Evolutionary conservation across 2,113 vertebrate genomes (phyloP), one percentile per base, ranked within the genome.

Genomic region (Solea solea): DNA sequence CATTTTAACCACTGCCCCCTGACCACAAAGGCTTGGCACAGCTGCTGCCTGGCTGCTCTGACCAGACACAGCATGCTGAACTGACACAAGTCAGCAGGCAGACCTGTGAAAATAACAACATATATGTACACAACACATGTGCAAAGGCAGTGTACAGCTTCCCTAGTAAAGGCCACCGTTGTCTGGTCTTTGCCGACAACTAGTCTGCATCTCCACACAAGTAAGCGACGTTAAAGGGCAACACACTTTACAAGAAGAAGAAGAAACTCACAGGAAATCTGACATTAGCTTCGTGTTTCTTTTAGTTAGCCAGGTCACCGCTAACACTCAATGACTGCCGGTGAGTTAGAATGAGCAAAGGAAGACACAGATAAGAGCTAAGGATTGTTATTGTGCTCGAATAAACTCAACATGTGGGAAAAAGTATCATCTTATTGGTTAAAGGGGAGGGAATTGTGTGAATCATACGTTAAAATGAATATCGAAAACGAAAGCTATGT

Each of bases 1-100:
- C 82, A 82, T 91, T 88, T 94, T 86, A 88, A 83, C 86, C 90
- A 91, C 78, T 89, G 90, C 74, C 76, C 88, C 86, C 88, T 88
- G 86, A 92, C 72, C 74, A 78, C 81, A 83, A 74, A 76, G 87
- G 88, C 88, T 50, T 74, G 90, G 84, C 86, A 90, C 80, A 93
- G 83, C 72, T 92, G 92, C 76, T 90, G 94, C 75, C 91, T 87
- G 84, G 88, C 85, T 84, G 86, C 89, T 76, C 93, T 93, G 88
- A 90, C 83, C 85, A 94, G 65, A 77, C 88, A 90, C 91, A 94
- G 89, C 94, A 95, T 95, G 76, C 74, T 84, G 88, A 89, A 53
- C 90, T 91, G 89, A 71, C 73, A 74, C 79, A 75, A 21, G 64
- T 82, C 88, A 88, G 83, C 57, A 69, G 77, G 62, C 69, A 85